phyloP scores from a whole-genome alignment of 2,888 invertebrate genomes.

The Rhingia campestris region DNA sequence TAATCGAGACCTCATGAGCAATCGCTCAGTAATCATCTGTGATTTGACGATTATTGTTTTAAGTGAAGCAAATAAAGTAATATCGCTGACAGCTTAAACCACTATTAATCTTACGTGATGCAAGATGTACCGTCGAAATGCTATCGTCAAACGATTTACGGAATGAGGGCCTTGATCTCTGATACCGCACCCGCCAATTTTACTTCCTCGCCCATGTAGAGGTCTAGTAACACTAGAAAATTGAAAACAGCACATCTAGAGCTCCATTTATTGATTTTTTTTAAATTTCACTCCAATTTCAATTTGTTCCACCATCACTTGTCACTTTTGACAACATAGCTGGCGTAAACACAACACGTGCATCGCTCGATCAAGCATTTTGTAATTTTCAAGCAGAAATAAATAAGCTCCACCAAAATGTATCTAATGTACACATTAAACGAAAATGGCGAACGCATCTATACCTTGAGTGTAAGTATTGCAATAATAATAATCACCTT shows the following conservation, averaged over 20 bases:
- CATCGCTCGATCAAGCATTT: background rate
- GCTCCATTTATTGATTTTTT: background rate
- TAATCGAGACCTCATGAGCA: no score
- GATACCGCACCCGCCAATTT: no score
- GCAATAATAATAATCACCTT: no score
- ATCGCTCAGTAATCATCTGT: no score
- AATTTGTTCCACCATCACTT: background rate
- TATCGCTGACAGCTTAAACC: no score
- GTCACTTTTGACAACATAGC: background rate
- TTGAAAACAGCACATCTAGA: background rate
- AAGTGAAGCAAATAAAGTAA: no score
- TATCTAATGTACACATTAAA: conserved; percentile 90
- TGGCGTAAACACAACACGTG: conserved; percentile 9
- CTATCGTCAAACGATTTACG: no score
- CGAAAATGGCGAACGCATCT: conserved; percentile 91
- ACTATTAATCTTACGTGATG: no score
- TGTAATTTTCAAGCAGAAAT: background rate
- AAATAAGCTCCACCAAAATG: conserved; percentile 83
- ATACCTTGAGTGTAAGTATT: conserved; percentile 90
- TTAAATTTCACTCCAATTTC: background rate
- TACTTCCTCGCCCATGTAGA: no score
- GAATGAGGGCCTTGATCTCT: no score
- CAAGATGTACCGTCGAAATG: no score
- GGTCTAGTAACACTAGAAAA: background rate
- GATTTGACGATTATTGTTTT: no score